Percentiles rank a stretch among this genome's conserved stretches.
Conservation (phyloP, 2,888 invertebrate genomes). For the Gerris lacustris region DNA sequence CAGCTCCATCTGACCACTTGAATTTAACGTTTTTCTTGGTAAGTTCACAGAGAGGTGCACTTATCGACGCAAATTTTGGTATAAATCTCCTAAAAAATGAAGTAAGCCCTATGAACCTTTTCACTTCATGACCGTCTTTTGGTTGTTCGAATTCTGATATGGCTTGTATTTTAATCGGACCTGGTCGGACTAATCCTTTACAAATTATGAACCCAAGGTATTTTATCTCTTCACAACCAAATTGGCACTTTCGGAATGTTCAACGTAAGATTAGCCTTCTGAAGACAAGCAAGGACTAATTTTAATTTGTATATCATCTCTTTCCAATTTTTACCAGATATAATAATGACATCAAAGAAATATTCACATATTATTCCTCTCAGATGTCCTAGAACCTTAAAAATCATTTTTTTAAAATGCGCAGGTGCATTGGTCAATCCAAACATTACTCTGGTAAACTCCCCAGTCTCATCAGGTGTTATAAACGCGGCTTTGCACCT, state of each 20-base stretch:
- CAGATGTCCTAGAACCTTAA: too few relatives aligned
- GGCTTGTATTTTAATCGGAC: conserved; percentile 28
- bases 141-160: conserved; percentile 11
- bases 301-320: background rate
- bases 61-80: background rate
- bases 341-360: background rate
- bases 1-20: background rate
- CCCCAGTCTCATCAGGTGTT: too few relatives aligned
- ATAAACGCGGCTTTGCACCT: too few relatives aligned
- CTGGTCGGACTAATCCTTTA: conserved; percentile 24
- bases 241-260: background rate
- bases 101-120: too few relatives aligned
- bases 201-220: conserved; percentile 10
- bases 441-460: too few relatives aligned
- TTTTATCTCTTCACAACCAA: too few relatives aligned
- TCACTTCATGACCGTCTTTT: too few relatives aligned
- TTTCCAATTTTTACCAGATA: background rate
- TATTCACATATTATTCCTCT: background rate
- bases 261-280: background rate
- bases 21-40: background rate
- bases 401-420: too few relatives aligned
- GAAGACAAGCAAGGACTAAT: background rate
- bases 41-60: background rate
- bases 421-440: too few relatives aligned
- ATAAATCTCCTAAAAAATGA: too few relatives aligned